Conservation (phyloP, 1,140 invertebrate genomes). For the Plectrocnemia conspersa region DNA sequence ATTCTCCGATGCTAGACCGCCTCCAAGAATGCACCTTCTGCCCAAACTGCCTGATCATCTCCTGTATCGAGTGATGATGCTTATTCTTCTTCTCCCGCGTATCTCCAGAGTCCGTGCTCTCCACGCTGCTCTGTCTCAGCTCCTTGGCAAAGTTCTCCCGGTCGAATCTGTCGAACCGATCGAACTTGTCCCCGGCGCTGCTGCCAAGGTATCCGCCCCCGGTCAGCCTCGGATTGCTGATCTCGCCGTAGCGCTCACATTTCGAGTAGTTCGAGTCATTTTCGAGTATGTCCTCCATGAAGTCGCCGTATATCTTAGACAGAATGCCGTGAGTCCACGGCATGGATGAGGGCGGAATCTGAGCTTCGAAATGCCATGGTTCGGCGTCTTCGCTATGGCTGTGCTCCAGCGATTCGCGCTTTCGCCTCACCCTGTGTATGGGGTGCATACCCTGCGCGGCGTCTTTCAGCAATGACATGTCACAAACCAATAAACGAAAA, state of each 20-base stretch:
- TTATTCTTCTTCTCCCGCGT: conserved; percentile 41
- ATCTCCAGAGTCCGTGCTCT: conserved; percentile 40
- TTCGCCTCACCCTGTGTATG: conserved; percentile 5
- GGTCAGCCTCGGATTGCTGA: conserved; percentile 42
- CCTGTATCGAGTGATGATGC: conserved; percentile 65
- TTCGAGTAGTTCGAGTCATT: conserved; percentile 44
- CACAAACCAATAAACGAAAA: not conserved
- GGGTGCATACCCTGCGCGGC: conserved; percentile 3
- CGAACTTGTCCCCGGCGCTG: too few species aligned
- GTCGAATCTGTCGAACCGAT: conserved; percentile 51
- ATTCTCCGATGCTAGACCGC: conserved; percentile 43
- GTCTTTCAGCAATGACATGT: not conserved
- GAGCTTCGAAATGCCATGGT: conserved; percentile 23
- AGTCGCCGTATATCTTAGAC: conserved; percentile 44
- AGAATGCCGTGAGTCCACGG: conserved; percentile 40
- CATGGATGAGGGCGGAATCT: conserved; percentile 35
- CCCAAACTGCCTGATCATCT: conserved; percentile 66
- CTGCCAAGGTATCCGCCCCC: too few species aligned
- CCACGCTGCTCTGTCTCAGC: conserved; percentile 39
- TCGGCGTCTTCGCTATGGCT: conserved; percentile 17
- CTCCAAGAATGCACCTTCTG: conserved; percentile 62
- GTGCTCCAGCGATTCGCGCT: conserved; percentile 2
- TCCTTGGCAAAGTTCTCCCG: conserved; percentile 54
- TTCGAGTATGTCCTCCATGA: conserved; percentile 50
- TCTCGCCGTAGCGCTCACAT: conserved; percentile 50